Conservation (phyloP, 2,797 vertebrate species). For the Gymnoscopelus microlampas region DNA sequence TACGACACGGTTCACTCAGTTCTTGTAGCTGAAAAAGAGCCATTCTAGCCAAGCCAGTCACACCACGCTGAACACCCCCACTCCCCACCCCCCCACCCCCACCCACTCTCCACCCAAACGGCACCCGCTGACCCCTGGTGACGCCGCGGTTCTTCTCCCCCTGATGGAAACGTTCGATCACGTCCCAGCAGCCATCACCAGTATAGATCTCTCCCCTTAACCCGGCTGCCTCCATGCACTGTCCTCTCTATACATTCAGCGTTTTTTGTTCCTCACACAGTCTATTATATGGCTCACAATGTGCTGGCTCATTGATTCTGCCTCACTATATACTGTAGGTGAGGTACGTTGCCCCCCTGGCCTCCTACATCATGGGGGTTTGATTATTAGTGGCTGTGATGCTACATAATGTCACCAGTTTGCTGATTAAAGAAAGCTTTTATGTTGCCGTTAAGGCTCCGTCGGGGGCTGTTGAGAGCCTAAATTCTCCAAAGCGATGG, state of each 20-base stretch:
- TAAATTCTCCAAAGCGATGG: too few species aligned
- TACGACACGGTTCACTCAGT: too few species aligned
- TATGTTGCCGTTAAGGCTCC: not conserved
- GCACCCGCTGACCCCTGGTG: conserved; percentile 39
- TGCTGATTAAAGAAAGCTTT: conserved; percentile 6
- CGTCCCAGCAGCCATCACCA: not conserved
- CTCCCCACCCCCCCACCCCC: not conserved
- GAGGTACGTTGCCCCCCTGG: too few species aligned
- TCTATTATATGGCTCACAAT: conserved; percentile 62
- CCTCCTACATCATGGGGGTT: conserved; percentile 34
- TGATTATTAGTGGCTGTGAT: conserved; percentile 65
- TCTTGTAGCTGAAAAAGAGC: too few species aligned
- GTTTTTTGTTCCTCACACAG: conserved; percentile 53
- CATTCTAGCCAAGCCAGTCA: too few species aligned
- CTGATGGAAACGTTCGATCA: conserved; percentile 21
- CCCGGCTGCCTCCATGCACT: conserved; percentile 51
- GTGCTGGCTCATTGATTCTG: conserved; percentile 76
- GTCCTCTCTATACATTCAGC: conserved; percentile 39
- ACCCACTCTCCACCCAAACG: not conserved
- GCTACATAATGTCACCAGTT: conserved; percentile 23
- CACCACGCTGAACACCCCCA: too few species aligned
- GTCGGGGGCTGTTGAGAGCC: not conserved
- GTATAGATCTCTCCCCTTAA: conserved; percentile 62
- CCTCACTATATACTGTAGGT: conserved; percentile 50
- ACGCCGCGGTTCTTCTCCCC: conserved; percentile 45